A percentile compares a stretch with the other conserved stretches of the same genome.
These are phyloP conservation scores for Spatula clypeata DNA, from an alignment of 2,797 vertebrate genomes.

Conservation along the genomic window DNA sequence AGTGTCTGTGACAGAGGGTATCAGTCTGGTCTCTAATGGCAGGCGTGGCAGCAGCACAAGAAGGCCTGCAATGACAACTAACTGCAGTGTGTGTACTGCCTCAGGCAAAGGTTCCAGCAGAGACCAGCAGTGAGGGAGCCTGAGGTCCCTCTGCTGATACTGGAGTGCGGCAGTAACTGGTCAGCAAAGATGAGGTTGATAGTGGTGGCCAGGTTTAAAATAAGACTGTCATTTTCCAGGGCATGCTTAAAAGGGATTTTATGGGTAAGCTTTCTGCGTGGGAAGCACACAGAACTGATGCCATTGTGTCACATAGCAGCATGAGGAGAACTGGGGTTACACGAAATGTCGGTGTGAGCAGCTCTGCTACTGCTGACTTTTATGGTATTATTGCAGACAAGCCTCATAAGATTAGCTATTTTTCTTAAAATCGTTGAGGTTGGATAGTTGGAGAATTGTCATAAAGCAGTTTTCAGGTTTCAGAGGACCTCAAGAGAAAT, in stretches of 20 bases:
- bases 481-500: neutral
- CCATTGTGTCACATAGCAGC: neutral
- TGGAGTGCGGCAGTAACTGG: rapidly evolving
- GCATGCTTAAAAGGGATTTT: neutral
- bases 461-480: neutral
- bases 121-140: neutral
- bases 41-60: neutral
- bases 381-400: neutral
- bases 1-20: neutral
- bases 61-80: neutral
- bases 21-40: neutral
- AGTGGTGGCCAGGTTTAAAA: neutral
- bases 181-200: neutral
- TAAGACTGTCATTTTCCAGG: neutral
- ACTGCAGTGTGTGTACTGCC: neutral
- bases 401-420: neutral
- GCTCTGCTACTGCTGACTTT: neutral
- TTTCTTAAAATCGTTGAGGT: neutral
- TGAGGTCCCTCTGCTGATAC: rapidly evolving
- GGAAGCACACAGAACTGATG: neutral
- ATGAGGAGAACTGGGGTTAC: neutral
- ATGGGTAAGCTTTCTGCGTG: neutral
- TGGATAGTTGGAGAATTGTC: neutral
- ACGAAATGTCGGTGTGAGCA: neutral
- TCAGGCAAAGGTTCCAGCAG: neutral